Percentiles rank a stretch among this genome's conserved stretches.
These are phyloP conservation scores for Miichthys miiuy DNA, from an alignment of 2,797 vertebrate species.

Conservation along the genomic window DNA sequence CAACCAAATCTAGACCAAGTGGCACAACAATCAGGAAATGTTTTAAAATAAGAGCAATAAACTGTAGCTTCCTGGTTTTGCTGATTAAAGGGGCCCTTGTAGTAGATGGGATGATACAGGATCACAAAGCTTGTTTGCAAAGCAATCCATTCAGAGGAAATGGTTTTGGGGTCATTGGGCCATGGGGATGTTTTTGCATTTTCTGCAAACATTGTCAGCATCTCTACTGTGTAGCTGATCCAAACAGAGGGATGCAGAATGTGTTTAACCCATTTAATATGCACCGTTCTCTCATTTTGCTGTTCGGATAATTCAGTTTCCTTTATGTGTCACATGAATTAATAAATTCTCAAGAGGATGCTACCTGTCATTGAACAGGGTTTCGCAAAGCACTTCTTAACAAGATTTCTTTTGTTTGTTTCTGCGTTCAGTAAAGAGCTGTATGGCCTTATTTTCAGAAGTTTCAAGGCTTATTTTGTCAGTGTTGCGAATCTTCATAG, in stretches of 20 bases:
- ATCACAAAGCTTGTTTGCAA: slow-evolving; percentile 48
- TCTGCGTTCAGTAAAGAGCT: background rate
- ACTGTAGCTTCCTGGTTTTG: slow-evolving; percentile 3
- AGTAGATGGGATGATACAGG: slow-evolving; percentile 33
- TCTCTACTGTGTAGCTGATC: slow-evolving; percentile 55
- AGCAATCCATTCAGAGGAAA: slow-evolving; percentile 63
- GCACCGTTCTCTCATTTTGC: slow-evolving; percentile 26
- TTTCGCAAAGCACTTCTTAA: slow-evolving; percentile 13
- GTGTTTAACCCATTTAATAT: slow-evolving; percentile 54
- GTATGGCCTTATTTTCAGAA: background rate
- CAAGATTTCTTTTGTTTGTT: slow-evolving; percentile 10
- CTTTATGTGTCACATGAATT: slow-evolving; percentile 16
- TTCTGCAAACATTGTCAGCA: slow-evolving; percentile 59
- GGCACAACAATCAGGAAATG: slow-evolving; percentile 4
- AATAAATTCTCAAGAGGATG: slow-evolving; percentile 13
- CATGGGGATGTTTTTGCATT: slow-evolving; percentile 69
- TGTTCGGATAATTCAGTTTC: slow-evolving; percentile 20
- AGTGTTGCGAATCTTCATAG: background rate
- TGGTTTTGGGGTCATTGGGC: slow-evolving; percentile 70
- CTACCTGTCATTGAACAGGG: slow-evolving; percentile 21
- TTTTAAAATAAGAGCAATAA: slow-evolving; percentile 5
- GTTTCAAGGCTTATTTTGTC: background rate
- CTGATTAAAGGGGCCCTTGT: slow-evolving; percentile 34
- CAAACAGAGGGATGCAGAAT: slow-evolving; percentile 53
- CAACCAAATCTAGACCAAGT: slow-evolving; percentile 22